phyloP scores from a whole-genome alignment of 2,888 invertebrate species.

The Julus scanicus region DNA sequence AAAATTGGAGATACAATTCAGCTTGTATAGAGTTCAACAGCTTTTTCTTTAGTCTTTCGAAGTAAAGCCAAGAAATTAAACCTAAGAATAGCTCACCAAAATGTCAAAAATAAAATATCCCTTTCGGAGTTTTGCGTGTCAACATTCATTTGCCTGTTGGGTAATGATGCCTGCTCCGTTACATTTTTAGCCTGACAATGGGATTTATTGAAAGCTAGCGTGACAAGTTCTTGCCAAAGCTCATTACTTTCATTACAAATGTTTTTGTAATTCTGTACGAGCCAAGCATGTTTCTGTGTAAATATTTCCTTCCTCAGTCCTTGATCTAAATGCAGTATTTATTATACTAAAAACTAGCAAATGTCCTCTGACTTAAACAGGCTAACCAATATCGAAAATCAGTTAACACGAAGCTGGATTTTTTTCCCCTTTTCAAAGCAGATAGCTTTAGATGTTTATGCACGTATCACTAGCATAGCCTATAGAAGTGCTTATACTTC shows the following conservation, averaged over 20 bases:
- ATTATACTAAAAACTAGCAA: background rate
- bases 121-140: background rate
- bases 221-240: background rate
- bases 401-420: too few species aligned
- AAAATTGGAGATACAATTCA: background rate
- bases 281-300: background rate
- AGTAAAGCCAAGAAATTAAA: background rate
- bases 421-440: too few species aligned
- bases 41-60: background rate
- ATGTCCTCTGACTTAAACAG: too few species aligned
- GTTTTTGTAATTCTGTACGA: background rate
- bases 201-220: background rate
- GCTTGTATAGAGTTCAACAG: constrained; percentile 22
- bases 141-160: background rate
- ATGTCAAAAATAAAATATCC: constrained; percentile 16
- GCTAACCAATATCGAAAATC: too few species aligned
- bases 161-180: background rate
- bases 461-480: too few species aligned
- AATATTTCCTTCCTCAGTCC: background rate
- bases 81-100: constrained; percentile 14
- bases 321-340: background rate
- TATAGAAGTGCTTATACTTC: too few species aligned
- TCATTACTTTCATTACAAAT: background rate
- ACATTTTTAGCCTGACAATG: background rate
- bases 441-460: too few species aligned